A percentile compares a stretch with the other conserved stretches of the same genome.
These are phyloP conservation scores for Drosophila bocqueti DNA, from an alignment of 1,140 invertebrate species.

Conservation along the genomic window DNA sequence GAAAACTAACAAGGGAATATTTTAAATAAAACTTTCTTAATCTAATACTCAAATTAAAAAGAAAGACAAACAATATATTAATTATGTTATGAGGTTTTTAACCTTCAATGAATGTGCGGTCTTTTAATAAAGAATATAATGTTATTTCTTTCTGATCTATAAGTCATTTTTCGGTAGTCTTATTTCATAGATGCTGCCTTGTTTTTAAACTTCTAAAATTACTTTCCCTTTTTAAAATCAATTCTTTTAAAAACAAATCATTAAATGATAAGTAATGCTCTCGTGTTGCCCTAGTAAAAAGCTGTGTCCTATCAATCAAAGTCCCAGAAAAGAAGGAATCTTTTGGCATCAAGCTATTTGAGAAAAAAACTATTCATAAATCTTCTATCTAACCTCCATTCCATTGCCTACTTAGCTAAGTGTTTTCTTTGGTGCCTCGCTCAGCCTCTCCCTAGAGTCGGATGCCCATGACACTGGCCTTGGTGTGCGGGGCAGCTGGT, in stretches of 20 bases:
- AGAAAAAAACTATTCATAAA: too few relatives aligned
- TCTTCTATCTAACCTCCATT: neutral
- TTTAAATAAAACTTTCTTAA: too few relatives aligned
- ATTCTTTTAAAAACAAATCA: neutral
- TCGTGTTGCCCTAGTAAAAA: neutral
- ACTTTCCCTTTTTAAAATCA: too few relatives aligned
- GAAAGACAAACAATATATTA: too few relatives aligned
- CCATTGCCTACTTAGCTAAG: neutral
- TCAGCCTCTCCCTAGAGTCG: conserved; percentile 55
- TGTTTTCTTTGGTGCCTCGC: conserved; percentile 11
- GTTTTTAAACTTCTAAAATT: neutral
- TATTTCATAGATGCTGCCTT: neutral
- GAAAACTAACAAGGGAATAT: too few relatives aligned
- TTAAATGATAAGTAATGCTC: neutral
- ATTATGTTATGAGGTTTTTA: too few relatives aligned
- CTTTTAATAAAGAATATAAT: too few relatives aligned
- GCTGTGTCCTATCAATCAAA: neutral
- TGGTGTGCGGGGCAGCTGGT: conserved; percentile 52
- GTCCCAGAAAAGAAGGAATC: neutral
- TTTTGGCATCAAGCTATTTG: too few relatives aligned
- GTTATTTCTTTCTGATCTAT: neutral
- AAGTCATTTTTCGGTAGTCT: neutral
- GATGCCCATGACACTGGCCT: conserved; percentile 52
- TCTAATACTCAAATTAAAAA: too few relatives aligned
- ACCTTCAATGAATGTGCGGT: too few relatives aligned